Evolutionary conservation across 2,888 invertebrate species (phyloP).

Genomic region (Agapostemon virescens): DNA sequence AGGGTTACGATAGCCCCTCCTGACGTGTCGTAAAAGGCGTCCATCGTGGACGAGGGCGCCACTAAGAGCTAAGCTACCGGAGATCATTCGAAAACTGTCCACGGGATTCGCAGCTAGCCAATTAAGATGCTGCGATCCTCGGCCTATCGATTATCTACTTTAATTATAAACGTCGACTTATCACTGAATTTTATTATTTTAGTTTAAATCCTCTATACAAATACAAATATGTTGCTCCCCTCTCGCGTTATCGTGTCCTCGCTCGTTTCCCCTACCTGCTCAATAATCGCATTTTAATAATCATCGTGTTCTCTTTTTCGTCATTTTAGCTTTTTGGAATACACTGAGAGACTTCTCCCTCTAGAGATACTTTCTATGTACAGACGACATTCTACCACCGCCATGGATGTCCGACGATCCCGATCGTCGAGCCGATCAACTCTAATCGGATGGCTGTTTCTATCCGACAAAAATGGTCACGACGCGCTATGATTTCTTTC

Average conservation of each 20-base stretch:
- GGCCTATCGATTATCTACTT: slow-evolving; percentile 80
- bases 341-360: slow-evolving; percentile 29
- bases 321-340: slow-evolving; percentile 44
- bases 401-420: slow-evolving; percentile 28
- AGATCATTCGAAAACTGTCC: slow-evolving; percentile 81
- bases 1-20: slow-evolving; percentile 49
- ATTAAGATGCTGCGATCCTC: slow-evolving; percentile 80
- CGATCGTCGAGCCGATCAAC: not conserved
- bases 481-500: not conserved
- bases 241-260: slow-evolving; percentile 63
- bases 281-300: slow-evolving; percentile 58
- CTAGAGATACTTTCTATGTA: slow-evolving; percentile 46
- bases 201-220: slow-evolving; percentile 73
- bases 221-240: slow-evolving; percentile 72
- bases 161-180: slow-evolving; percentile 78
- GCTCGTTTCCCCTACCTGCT: slow-evolving; percentile 60
- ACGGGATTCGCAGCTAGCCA: slow-evolving; percentile 80
- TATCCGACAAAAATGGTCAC: not conserved
- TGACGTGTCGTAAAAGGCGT: slow-evolving; percentile 65
- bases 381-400: slow-evolving; percentile 40
- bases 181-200: slow-evolving; percentile 75
- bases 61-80: slow-evolving; percentile 81
- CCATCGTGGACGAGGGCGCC: slow-evolving; percentile 73
- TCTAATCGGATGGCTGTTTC: not conserved
- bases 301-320: slow-evolving; percentile 33